phyloP scores from a whole-genome alignment of 2,888 invertebrate species.

The Xiphydria camelus region DNA sequence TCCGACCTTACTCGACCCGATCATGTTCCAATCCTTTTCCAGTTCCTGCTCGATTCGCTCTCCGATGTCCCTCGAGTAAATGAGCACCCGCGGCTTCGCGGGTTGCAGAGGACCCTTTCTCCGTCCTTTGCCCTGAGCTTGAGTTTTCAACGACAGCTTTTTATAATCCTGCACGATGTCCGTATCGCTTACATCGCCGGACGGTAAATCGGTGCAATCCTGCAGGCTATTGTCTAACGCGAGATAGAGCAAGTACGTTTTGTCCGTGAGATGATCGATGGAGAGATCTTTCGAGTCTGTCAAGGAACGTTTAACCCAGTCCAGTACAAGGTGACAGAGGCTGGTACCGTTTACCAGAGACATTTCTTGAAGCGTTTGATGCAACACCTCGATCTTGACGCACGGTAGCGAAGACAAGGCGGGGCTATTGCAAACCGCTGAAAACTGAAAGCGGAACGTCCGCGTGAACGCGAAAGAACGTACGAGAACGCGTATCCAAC shows the following conservation, averaged over 20 bases:
- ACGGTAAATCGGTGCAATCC: constrained; percentile 77
- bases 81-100: constrained; percentile 66
- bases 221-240: constrained; percentile 76
- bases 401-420: constrained; percentile 69
- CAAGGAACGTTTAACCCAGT: constrained; percentile 61
- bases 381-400: constrained; percentile 74
- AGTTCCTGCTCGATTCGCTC: constrained; percentile 59
- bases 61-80: constrained; percentile 64
- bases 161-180: constrained; percentile 81
- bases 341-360: constrained; percentile 63
- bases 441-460: constrained; percentile 64
- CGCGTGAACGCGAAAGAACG: too few relatives aligned
- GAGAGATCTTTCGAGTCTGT: constrained; percentile 19
- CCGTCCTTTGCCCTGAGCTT: constrained; percentile 50
- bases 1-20: constrained; percentile 63
- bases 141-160: constrained; percentile 56
- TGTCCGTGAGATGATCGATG: constrained; percentile 60
- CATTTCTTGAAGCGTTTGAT: constrained; percentile 72
- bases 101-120: constrained; percentile 62
- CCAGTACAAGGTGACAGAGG: constrained; percentile 66
- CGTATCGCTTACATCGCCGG: constrained; percentile 68
- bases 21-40: constrained; percentile 67
- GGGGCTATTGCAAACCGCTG: constrained; percentile 66
- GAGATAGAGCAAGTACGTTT: constrained; percentile 76
- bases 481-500: too few relatives aligned